Base-by-base conservation (phyloP, 2,888 invertebrate species). In the Tiliacea aurago region DNA sequence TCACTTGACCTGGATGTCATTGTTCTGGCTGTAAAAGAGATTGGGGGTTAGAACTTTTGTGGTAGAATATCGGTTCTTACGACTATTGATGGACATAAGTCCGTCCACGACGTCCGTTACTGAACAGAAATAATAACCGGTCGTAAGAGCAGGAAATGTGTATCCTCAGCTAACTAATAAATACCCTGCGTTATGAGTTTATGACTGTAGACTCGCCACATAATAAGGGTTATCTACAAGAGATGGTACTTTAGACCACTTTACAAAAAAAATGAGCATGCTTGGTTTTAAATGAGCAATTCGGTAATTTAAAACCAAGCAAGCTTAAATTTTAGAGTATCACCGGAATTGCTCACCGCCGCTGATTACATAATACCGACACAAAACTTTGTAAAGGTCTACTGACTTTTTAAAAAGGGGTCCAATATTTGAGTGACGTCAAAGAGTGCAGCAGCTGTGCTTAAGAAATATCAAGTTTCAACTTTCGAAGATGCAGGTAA, bases 1-100 rank as follows among this genome's bases (percentile, higher is more conserved):
- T 95, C 95, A 66, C 95, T 95, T n/a, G 96, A 96, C 33, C 94
- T 91, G 73, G 96, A 95, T 79, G 96, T 95, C 92, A 95, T 94
- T 69, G 96, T 96, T 84, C 95, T 86, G 4, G 96, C 96, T 95
- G 91, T 28, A 78, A 85, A n/a, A 75, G 20, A 69, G 67, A 71
- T 41, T 0, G 0, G 18, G 2, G 13, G n/a, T 74, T 45, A 63
- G 15, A 23, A 11, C 5, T 15, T 33, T 18, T 9, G 4, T 10
- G 1, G 2, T 23, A n/a, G 13, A 7, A 20, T 7, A 15, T 23
- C 33, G 15, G 10, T 4, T 45, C 15, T 45, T 13, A 28, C 3
- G 13, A 45, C 6, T 4, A 72, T 59, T 45, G 18, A 28, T 59
- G 20, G 4, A 13, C 15, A 3, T 51, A 28, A 23, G 7, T 28